Evolutionary conservation across 1,140 invertebrate genomes (phyloP).

Genomic region (Aporrectodea caliginosa): DNA sequence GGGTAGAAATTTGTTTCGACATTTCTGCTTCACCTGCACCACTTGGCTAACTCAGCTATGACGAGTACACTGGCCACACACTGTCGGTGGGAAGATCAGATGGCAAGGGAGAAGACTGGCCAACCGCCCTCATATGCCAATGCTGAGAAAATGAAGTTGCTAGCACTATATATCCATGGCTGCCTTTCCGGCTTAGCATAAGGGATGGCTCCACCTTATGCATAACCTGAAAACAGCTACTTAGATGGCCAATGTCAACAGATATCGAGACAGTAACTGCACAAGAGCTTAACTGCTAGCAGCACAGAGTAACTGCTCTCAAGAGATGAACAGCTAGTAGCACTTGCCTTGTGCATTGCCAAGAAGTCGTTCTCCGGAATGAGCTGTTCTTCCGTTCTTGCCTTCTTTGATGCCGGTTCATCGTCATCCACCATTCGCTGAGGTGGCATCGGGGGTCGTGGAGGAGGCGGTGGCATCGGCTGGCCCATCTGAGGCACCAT

Average conservation of each 20-base stretch:
- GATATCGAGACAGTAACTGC: conserved; percentile 1
- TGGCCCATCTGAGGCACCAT: conserved; percentile 42
- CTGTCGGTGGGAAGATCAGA: no score
- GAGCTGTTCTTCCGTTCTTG: conserved; percentile 85
- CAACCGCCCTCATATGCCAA: no score
- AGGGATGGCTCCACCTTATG: no score
- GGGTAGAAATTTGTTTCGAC: no score
- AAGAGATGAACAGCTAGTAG: conserved; percentile 20
- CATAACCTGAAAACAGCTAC: no score
- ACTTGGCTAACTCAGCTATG: no score
- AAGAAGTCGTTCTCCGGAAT: conserved; percentile 83
- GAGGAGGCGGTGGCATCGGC: conserved; percentile 33
- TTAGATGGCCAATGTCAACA: conserved; percentile 5
- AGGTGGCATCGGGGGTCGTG: conserved; percentile 36
- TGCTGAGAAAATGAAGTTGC: no score
- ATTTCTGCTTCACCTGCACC: no score
- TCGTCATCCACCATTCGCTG: conserved; percentile 61
- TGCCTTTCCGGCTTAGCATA: no score
- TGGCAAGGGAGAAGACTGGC: no score
- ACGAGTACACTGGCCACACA: no score
- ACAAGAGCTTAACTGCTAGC: conserved; percentile 32
- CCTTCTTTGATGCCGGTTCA: conserved; percentile 81
- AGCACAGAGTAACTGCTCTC: conserved; percentile 19
- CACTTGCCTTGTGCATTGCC: conserved; percentile 61
- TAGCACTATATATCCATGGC: no score